A percentile compares a stretch with the other conserved stretches of the same genome.
Conservation (phyloP, 2,113 vertebrate genomes). For the Rhinolophus ferrumequinum region DNA sequence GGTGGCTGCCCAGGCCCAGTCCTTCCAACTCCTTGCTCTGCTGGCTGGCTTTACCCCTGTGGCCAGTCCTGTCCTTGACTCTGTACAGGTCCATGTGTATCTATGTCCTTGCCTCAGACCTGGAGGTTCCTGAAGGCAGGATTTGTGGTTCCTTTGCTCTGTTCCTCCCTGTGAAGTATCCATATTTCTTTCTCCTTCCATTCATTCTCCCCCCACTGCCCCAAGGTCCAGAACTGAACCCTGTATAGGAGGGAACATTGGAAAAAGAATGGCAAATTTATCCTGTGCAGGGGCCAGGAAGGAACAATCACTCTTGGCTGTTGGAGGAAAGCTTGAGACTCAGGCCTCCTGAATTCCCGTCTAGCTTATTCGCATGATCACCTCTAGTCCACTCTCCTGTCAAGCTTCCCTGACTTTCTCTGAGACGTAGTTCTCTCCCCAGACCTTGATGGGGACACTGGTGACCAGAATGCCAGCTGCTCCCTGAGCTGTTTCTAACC, state of each 20-base stretch:
- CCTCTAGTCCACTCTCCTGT: too few relatives aligned
- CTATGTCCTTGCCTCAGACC: neutral
- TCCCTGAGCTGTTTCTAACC: conserved; percentile 57
- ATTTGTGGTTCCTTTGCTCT: neutral
- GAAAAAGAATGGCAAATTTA: neutral
- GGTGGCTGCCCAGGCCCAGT: neutral
- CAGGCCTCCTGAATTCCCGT: neutral
- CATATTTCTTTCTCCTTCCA: neutral
- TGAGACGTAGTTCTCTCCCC: neutral
- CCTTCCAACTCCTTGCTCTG: neutral
- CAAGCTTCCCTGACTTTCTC: neutral
- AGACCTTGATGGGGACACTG: conserved; percentile 31
- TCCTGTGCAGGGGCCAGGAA: neutral
- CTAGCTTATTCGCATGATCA: neutral
- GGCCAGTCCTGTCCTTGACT: neutral
- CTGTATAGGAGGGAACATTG: neutral
- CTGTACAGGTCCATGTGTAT: neutral
- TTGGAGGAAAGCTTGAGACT: neutral
- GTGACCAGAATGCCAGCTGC: conserved; percentile 66
- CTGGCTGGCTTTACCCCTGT: neutral
- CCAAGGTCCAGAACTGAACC: neutral
- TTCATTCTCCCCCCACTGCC: neutral
- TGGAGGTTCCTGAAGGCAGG: neutral
- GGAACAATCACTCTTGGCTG: neutral
- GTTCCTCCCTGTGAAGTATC: neutral